Evolutionary conservation across 1,140 invertebrate genomes (phyloP).

Genomic region (Vanessa tameamea): DNA sequence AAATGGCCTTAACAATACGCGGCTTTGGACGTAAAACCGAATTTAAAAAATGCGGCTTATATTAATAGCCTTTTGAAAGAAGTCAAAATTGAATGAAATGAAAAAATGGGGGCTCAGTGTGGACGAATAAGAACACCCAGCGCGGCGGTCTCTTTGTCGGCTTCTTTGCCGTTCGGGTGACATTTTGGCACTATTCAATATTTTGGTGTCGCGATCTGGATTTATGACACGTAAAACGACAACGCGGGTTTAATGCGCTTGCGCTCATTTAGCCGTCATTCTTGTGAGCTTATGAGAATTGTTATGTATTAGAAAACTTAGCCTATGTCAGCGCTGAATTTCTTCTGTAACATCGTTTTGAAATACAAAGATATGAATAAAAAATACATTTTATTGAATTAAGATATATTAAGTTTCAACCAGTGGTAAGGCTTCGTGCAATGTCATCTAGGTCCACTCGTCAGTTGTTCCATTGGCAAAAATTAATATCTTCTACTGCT

Average conservation of each 20-base stretch:
- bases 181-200: constrained; percentile 81
- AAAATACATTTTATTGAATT: background rate
- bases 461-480: no score
- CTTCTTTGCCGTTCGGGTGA: constrained; percentile 72
- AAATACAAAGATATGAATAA: no score
- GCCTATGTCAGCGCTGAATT: background rate
- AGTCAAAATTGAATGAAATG: constrained; percentile 80
- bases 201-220: constrained; percentile 75
- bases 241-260: constrained; percentile 56
- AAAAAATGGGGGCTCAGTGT: constrained; percentile 73
- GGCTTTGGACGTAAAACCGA: constrained; percentile 68
- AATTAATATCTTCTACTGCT: no score
- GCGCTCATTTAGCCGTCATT: constrained; percentile 44
- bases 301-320: background rate
- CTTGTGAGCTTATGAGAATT: constrained; percentile 11
- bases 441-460: no score
- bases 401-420: no score
- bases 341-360: background rate
- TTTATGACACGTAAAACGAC: constrained; percentile 76
- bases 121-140: constrained; percentile 73
- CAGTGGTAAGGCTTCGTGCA: no score
- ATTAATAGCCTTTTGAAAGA: constrained; percentile 80
- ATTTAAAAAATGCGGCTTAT: constrained; percentile 78
- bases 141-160: constrained; percentile 76
- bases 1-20: constrained; percentile 70